Evolutionary conservation across 2,888 invertebrate genomes (phyloP).

Genomic region (Drosophila mettleri): DNA sequence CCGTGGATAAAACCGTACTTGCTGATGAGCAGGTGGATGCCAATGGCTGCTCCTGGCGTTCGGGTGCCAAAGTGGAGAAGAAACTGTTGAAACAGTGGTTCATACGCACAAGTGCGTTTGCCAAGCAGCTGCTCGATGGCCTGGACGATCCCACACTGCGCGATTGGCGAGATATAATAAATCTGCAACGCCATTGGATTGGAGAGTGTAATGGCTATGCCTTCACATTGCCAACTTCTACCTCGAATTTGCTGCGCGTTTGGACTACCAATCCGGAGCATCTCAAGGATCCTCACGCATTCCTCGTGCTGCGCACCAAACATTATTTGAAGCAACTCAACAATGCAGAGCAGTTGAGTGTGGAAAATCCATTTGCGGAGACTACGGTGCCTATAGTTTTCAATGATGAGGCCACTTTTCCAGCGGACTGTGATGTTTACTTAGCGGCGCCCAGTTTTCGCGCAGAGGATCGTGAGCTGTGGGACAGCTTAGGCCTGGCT

Average conservation of each 20-base stretch:
- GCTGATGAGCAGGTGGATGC: conserved; percentile 99
- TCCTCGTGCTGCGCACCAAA: conserved; percentile 88
- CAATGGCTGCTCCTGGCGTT: conserved; percentile 96
- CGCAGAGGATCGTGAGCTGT: conserved; percentile 87
- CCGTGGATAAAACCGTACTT: conserved; percentile 97
- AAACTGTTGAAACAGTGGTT: conserved; percentile 97
- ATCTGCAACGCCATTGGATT: conserved; percentile 95
- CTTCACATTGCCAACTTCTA: conserved; percentile 87
- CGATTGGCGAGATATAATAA: conserved; percentile 94
- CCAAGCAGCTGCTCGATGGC: conserved; percentile 90
- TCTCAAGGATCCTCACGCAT: conserved; percentile 88
- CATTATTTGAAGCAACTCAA: conserved; percentile 86
- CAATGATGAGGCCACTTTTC: conserved; percentile 87
- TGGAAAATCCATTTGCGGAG: conserved; percentile 90
- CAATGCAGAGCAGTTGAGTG: conserved; percentile 84
- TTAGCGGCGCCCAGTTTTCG: conserved; percentile 89
- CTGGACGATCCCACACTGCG: conserved; percentile 88
- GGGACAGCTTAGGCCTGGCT: conserved; percentile 86
- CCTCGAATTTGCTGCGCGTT: conserved; percentile 75
- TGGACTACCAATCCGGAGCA: conserved; percentile 92
- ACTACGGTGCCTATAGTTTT: conserved; percentile 88
- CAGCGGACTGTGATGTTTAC: conserved; percentile 89
- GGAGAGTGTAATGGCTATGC: conserved; percentile 93
- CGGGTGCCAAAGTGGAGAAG: conserved; percentile 97
- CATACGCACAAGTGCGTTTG: conserved; percentile 93